Conservation (phyloP, 2,888 invertebrate genomes). For the Aleiodes alternator region DNA sequence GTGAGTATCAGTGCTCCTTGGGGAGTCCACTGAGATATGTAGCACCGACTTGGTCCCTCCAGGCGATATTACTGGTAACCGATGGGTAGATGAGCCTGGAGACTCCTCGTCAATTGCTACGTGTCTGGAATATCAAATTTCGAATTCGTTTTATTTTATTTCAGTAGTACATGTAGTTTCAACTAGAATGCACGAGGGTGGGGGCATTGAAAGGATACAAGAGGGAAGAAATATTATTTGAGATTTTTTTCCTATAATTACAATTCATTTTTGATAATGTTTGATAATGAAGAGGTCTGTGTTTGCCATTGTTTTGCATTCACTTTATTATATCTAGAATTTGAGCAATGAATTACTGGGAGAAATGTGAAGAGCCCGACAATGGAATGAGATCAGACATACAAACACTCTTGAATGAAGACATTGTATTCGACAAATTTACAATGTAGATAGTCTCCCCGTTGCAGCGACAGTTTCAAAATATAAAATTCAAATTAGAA, state of each 20-base stretch:
- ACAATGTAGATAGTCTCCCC: slow-evolving; percentile 13
- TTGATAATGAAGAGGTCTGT: no score
- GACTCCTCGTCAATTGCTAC: slow-evolving; percentile 76
- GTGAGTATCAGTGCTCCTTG: slow-evolving; percentile 43
- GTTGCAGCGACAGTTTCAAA: slow-evolving; percentile 5
- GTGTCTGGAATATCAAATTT: slow-evolving; percentile 70
- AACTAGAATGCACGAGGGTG: not conserved
- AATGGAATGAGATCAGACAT: not conserved
- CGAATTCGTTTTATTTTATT: not conserved
- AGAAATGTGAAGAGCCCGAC: not conserved
- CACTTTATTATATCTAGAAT: not conserved
- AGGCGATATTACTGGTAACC: slow-evolving; percentile 39
- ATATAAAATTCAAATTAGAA: slow-evolving; percentile 26
- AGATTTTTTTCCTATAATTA: no score
- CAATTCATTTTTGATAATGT: no score
- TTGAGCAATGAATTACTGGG: no score
- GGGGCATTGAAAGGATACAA: no score
- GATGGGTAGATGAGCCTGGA: slow-evolving; percentile 62
- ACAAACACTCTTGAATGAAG: not conserved
- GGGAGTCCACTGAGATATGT: slow-evolving; percentile 54
- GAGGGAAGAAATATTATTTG: no score
- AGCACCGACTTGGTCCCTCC: slow-evolving; percentile 45
- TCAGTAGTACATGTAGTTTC: not conserved
- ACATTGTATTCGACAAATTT: not conserved
- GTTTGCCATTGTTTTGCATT: not conserved